Base-by-base conservation (phyloP, 2,888 invertebrate species). In the Cephus runcator region DNA sequence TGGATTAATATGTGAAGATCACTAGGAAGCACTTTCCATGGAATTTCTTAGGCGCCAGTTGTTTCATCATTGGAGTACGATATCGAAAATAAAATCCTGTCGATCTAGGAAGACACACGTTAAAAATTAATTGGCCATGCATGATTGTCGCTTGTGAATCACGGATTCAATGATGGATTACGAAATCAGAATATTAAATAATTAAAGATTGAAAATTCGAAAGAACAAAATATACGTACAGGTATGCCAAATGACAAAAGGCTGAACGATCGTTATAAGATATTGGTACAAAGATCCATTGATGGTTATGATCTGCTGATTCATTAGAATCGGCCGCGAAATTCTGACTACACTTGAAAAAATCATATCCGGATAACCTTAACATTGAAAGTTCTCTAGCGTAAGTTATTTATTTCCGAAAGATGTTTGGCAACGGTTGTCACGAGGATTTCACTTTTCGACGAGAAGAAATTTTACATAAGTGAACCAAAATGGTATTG, bases 21-120 rank as follows among this genome's bases (percentile, higher is more conserved):
- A 79, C 79, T 77, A 77, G 81, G 82, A 83, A 85, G 79, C 77
- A 83, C 85, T 86, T 85, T 85, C 85, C 85, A 84, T 80, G 86
- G 86, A 85, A 85, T 83, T 83, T 83, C 81, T 82, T 75, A 75
- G 81, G 77, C 83, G 81, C 81, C 83, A 69, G 75, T 30, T 76
- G 80, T 85, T 85, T 85, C 85, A 69, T 85, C 85, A 86, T 83
- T 81, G 79, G 6, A 78, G 76, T 75, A 81, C 76, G 81, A 84
- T 83, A 84, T 84, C 85, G 83, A 83, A 79, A 34, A 56, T 56
- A 9, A 56, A 15, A 56, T 56, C 9, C 56, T 56, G 23, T 56
- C 0, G 56, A 56, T 9, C 23, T 56, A 9, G 56, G 56, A 56
- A 56, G 23, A 2, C 9, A 56, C 56, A 6, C 15, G 6, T 40